Evolutionary conservation across 2,113 vertebrate species (phyloP).

Genomic region (Cheirogaleus medius): DNA sequence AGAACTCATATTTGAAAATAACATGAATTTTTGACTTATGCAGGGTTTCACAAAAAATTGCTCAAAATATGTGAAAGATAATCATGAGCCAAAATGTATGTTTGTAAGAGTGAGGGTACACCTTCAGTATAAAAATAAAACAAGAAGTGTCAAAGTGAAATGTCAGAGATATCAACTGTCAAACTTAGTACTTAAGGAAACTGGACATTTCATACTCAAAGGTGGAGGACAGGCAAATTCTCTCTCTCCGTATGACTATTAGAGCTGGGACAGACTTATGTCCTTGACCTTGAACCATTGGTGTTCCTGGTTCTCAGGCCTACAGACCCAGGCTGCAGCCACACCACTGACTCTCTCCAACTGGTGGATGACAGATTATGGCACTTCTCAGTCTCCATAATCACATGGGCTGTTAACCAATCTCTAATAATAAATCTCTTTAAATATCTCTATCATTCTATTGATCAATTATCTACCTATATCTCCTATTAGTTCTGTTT

Average conservation of each 20-base stretch:
- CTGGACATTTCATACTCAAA: background rate
- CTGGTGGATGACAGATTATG: too few relatives aligned
- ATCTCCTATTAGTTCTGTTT: background rate
- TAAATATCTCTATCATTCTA: background rate
- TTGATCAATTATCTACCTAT: background rate
- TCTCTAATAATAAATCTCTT: background rate
- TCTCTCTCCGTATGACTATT: background rate
- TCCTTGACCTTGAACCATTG: background rate
- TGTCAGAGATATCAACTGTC: too few relatives aligned
- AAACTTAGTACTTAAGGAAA: too few relatives aligned
- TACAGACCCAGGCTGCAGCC: background rate
- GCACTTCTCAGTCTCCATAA: background rate
- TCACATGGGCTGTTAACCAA: too few relatives aligned
- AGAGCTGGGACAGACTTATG: background rate
- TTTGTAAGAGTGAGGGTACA: too few relatives aligned
- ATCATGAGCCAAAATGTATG: too few relatives aligned
- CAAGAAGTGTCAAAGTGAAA: too few relatives aligned
- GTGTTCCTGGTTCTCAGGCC: background rate
- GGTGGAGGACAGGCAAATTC: background rate
- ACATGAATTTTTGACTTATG: too few relatives aligned
- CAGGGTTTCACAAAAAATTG: too few relatives aligned
- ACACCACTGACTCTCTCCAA: background rate
- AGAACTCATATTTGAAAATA: too few relatives aligned
- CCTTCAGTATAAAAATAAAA: too few relatives aligned
- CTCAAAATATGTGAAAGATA: too few relatives aligned